Conservation (phyloP, 2,888 invertebrate genomes). For the Leptarthrus brevirostris region DNA sequence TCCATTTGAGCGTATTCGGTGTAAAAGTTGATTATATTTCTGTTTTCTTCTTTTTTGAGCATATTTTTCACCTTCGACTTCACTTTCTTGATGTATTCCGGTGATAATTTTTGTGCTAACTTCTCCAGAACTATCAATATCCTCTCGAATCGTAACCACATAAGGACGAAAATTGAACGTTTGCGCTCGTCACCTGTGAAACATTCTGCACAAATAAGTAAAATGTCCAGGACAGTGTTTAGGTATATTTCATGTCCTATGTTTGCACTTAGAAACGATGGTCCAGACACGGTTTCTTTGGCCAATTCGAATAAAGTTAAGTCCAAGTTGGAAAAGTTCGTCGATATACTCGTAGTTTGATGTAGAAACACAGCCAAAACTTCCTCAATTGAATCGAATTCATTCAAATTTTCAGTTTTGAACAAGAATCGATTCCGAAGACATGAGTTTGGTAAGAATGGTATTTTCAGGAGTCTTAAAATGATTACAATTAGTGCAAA, state of each 20-base stretch:
- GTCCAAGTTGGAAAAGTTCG: conserved; percentile 54
- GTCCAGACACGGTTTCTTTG: conserved; percentile 70
- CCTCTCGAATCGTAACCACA: conserved; percentile 75
- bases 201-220: conserved; percentile 69
- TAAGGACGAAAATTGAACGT: conserved; percentile 69
- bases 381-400: conserved; percentile 69
- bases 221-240: conserved; percentile 69
- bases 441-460: conserved; percentile 69
- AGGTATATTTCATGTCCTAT: conserved; percentile 74
- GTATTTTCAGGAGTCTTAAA: conserved; percentile 71
- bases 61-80: conserved; percentile 70
- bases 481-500: conserved; percentile 73
- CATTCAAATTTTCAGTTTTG: conserved; percentile 60
- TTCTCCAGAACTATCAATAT: conserved; percentile 69
- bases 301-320: conserved; percentile 62
- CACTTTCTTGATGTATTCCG: conserved; percentile 57
- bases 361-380: conserved; percentile 65
- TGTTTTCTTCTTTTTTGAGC: conserved; percentile 69
- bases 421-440: conserved; percentile 65
- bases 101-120: conserved; percentile 65
- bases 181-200: conserved; percentile 68
- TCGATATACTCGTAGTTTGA: conserved; percentile 39
- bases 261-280: conserved; percentile 71
- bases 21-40: conserved; percentile 72
- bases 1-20: conserved; percentile 74